These are phyloP conservation scores for Intellagama lesueurii DNA, from an alignment of 2,797 vertebrate species.

Conservation along the genomic window DNA sequence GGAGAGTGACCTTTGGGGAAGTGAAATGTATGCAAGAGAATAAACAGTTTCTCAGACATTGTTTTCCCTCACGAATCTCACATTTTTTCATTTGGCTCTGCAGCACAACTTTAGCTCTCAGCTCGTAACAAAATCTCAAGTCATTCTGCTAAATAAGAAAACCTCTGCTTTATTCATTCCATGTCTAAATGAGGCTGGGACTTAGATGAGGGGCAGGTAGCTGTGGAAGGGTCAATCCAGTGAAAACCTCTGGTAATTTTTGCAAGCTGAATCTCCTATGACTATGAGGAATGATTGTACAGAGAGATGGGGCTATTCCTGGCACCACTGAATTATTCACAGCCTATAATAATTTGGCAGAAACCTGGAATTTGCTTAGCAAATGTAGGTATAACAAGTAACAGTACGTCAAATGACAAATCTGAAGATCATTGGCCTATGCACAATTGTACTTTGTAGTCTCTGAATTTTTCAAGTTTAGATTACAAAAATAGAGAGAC, in stretches of 20 bases:
- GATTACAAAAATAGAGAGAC: conserved; percentile 9
- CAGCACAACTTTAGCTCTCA: neutral
- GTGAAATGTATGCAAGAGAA: conserved; percentile 22
- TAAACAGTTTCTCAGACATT: conserved; percentile 18
- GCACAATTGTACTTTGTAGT: conserved; percentile 1
- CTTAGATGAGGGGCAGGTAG: neutral
- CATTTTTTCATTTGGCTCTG: neutral
- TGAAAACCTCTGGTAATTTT: neutral
- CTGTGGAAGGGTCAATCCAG: neutral
- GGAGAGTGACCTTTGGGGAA: conserved; percentile 16
- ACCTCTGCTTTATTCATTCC: conserved; percentile 8
- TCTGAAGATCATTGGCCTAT: neutral
- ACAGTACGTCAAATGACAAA: neutral
- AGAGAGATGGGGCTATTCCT: neutral
- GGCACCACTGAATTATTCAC: conserved; percentile 14
- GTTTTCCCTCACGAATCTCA: neutral
- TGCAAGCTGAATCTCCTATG: neutral
- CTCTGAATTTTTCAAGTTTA: conserved; percentile 16
- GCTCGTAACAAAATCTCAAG: neutral
- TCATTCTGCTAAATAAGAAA: conserved; percentile 29
- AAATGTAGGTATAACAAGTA: conserved; percentile 8
- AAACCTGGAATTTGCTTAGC: conserved; percentile 5
- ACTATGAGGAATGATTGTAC: neutral
- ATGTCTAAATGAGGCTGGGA: conserved; percentile 31
- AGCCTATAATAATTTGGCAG: conserved; percentile 8